phyloP scores from a whole-genome alignment of 2,797 vertebrate genomes.

The Enteromius argenteus region DNA sequence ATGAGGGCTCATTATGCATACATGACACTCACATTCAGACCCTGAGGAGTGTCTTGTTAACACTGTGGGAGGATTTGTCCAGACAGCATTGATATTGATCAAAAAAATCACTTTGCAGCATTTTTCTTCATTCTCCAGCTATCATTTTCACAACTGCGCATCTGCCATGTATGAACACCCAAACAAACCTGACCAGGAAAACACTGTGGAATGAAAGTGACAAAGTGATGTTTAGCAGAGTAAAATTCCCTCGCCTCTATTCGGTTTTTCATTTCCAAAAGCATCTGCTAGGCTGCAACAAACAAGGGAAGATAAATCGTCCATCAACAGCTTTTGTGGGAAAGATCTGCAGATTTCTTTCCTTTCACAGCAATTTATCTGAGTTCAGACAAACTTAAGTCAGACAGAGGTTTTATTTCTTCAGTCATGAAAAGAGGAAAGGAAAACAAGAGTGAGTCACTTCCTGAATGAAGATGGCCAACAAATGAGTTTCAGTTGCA shows the following conservation, averaged over 20 bases:
- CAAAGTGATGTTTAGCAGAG: slow-evolving; percentile 64
- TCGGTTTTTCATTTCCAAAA: slow-evolving; percentile 73
- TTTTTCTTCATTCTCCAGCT: slow-evolving; percentile 71
- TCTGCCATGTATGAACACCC: slow-evolving; percentile 62
- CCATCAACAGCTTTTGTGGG: slow-evolving; percentile 67
- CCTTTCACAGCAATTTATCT: slow-evolving; percentile 67
- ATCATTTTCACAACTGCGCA: slow-evolving; percentile 65
- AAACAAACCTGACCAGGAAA: slow-evolving; percentile 67
- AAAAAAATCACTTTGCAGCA: slow-evolving; percentile 55
- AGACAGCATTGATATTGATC: slow-evolving; percentile 67
- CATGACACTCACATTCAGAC: slow-evolving; percentile 20
- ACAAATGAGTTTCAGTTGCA: slow-evolving; percentile 15
- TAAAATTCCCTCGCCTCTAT: slow-evolving; percentile 64
- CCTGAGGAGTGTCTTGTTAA: slow-evolving; percentile 52
- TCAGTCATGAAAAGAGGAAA: slow-evolving; percentile 51
- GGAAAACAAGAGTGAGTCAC: slow-evolving; percentile 50
- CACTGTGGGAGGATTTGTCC: slow-evolving; percentile 45
- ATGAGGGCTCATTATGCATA: slow-evolving; percentile 38
- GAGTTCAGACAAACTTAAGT: slow-evolving; percentile 66
- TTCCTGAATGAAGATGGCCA: slow-evolving; percentile 29
- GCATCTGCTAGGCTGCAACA: slow-evolving; percentile 65
- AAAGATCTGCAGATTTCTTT: slow-evolving; percentile 60
- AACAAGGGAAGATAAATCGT: slow-evolving; percentile 71
- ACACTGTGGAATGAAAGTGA: slow-evolving; percentile 70
- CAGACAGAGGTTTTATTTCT: slow-evolving; percentile 60